Percentiles rank a stretch among this genome's conserved stretches.
These are phyloP conservation scores for Machaerirhynchus nigripectus DNA, from an alignment of 2,113 vertebrate species.

Conservation along the genomic window DNA sequence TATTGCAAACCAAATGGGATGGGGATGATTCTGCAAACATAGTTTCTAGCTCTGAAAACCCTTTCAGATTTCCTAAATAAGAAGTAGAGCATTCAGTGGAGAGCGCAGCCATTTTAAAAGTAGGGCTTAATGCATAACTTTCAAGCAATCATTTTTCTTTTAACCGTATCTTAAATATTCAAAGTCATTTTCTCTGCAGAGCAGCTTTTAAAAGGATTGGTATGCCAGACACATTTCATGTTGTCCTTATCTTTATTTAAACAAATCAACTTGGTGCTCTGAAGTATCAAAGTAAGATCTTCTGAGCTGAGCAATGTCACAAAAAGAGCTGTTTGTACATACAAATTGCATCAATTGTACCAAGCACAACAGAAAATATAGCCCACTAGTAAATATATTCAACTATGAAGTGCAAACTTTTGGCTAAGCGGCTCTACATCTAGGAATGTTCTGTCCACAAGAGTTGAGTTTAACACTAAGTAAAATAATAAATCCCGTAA, in stretches of 20 bases:
- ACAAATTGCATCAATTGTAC: not conserved
- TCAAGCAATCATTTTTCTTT: not conserved
- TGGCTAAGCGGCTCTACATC: not conserved
- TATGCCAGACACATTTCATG: slow-evolving; percentile 24
- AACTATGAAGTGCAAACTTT: not conserved
- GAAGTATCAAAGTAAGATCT: slow-evolving; percentile 20
- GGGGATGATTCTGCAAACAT: not conserved
- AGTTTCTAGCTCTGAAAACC: not conserved
- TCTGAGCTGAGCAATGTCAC: not conserved
- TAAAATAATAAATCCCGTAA: slow-evolving; percentile 31
- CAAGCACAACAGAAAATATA: not conserved
- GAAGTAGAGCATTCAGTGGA: not conserved
- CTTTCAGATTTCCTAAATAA: not conserved
- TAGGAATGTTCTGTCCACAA: slow-evolving; percentile 10
- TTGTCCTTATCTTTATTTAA: slow-evolving; percentile 45
- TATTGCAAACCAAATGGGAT: not conserved
- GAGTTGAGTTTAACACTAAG: slow-evolving; percentile 13
- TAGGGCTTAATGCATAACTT: not conserved
- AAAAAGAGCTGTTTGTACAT: slow-evolving; percentile 5
- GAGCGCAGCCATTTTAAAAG: not conserved
- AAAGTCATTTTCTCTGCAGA: slow-evolving; percentile 18
- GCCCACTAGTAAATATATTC: not conserved
- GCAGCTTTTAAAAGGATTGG: not conserved
- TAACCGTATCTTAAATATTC: slow-evolving; percentile 33
- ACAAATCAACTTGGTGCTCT: not conserved